Evolutionary conservation across 2,888 invertebrate genomes (phyloP), one percentile per base, ranked within the genome.

Genomic region (Tenthredo livida): DNA sequence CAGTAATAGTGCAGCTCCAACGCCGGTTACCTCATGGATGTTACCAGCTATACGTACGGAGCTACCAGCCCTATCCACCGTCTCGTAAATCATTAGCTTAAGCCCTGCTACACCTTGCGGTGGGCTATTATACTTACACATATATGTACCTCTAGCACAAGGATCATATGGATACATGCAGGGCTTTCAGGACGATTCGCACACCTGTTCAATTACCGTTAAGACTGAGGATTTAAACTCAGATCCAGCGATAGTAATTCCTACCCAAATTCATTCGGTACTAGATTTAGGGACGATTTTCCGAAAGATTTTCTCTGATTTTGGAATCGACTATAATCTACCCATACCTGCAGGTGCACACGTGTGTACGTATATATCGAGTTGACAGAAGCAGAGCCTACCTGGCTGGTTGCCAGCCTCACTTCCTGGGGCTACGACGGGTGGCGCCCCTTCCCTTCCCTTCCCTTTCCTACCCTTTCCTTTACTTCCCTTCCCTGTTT

Each of bases 321-420:
- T 9, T 43, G 6, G 21, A 25, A 12, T 21, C 40, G 72, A 40
- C n/a, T 33, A n/a, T 29, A 15, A 67, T 29, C 29, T 29, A 29
- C 67, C 17, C 17, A 25, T 33, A 67, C 67, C 67, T 29, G 4
- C 40, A 43, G 72, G 21, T 73, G 72, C 72, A 73, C 72, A 43
- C 37, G 37, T 43, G 40, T 43, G 21, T 21, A 73, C 43, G 72
- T 73, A 73, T 73, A 58, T 78, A 78, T 58, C 65, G 86, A 83
- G 86, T 87, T 86, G 90, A 91, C 90, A 90, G 88, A 90, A 89
- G 87, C 87, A 89, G 88, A 91, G 90, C 90, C 90, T 90, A 92
- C 90, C 91, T 92, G 92, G 92, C 91, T 85, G 85, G 83, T 87
- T 88, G 92, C 92, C 92, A 92, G 90, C 87, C 86, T 86, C 72